Base-by-base conservation (phyloP, 2,113 vertebrate species). In the Cephalopholis sonnerati region DNA sequence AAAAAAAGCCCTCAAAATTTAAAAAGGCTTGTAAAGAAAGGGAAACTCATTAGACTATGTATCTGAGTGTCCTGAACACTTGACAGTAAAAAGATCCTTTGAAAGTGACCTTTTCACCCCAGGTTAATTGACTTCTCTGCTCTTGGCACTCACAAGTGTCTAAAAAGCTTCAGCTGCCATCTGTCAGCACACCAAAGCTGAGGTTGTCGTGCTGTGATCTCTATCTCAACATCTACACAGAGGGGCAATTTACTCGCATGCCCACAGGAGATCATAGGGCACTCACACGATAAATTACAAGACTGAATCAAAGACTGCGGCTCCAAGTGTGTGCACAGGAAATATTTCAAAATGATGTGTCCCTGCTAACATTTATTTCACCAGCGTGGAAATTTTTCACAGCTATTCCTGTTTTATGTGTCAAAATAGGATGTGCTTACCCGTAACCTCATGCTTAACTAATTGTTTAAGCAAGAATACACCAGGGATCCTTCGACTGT, bases 241-340 rank as follows among this genome's bases (percentile, higher is more conserved):
- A 68, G 65, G 70, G 25, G 41, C 80, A 83, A 80, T 89, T 91
- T 86, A 86, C 77, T 74, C n/a, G 41, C 48, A 22, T 88, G 88
- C 87, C 90, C 89, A 91, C 87, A 90, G 91, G 82, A 91, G 81
- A 77, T 86, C 82, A 77, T 46, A 70, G 72, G 32, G 64, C 77
- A 46, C 51, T 75, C 41, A 48, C 55, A 76, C 27, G 15, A 75
- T 82, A 85, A 89, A 88, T 88, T 82, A 81, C 75, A 87, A 53
- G 58, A 9, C 46, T 78, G 50, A 90, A 84, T 89, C 75, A 74
- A 75, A 72, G 73, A 41, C 64, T 54, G 55, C 12, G 55, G 77
- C 62, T 81, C 44, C 72, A 22, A 72, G 63, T 83, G 64, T 88
- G 83, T 63, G 76, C 85, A 75, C 83, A 76, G 82, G 77, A 88